Evolutionary conservation across 2,888 invertebrate species (phyloP), one percentile per base, ranked within the genome.

Genomic region (Uloborus plumipes): DNA sequence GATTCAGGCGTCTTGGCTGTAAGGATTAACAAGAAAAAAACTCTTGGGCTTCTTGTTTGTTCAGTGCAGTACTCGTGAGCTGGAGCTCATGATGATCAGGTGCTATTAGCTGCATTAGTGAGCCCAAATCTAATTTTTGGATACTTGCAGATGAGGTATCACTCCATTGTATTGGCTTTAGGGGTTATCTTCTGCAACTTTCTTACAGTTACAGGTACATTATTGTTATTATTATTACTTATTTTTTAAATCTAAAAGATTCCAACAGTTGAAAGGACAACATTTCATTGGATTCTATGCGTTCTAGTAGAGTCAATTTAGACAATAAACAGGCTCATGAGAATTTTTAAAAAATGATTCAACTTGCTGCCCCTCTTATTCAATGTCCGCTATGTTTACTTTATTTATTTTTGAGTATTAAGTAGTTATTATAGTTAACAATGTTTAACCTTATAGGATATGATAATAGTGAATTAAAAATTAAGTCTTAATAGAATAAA

Each of bases 71-170:
- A 39, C 39, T 39, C 39, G 69, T 76, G 69, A 62, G 69, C 7
- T 26, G n/a, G 49, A 61, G 39, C 26, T 62, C 69, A 69, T 61
- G 69, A 51, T 69, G 22, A 20, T 47, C 69, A 47, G 53, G 39
- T 6, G 69, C n/a, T 51, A 69, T 69, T 76, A 76, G 53, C 16
- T 49, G 49, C 47, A 51, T 18, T 39, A 31, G 39, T n/a, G 13
- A 39, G 20, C 22, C 62, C 18, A 62, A 22, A 76, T 39, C 53
- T 61, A 76, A 76, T 61, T 59, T 20, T n/a, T 11, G 69, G 62
- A 62, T 59, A 69, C 69, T 69, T 67, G 69, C 69, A 62, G 51
- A 76, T 76, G 76, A 69, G 67, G n/a, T 69, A 69, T 76, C 70
- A 62, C 62, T 76, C 70, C 70, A 61, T 76, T 18, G 62, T 76